Base-by-base conservation (phyloP, 2,797 vertebrate genomes). In the Hippoglossus hippoglossus region DNA sequence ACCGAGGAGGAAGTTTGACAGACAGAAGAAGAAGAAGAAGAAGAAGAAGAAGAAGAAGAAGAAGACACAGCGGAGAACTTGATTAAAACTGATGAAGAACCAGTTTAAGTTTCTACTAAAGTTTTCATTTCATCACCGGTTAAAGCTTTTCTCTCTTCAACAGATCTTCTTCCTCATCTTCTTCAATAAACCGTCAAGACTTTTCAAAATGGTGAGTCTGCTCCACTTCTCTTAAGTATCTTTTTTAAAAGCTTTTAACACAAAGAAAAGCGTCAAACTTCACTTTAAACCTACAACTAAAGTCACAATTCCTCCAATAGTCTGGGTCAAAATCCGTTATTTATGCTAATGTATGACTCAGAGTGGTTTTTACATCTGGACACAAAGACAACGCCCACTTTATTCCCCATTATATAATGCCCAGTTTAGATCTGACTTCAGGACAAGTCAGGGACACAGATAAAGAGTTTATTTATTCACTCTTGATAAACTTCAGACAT, bases 191-290 rank as follows among this genome's bases (percentile, higher is more conserved):
- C 18, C 12, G 7, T 21, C n/a, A 52, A 63, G 16, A 66, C 74
- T 26, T 46, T 21, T 74, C 72, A 86, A 78, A 66, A 93, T 93
- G 92, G 92, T 93, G 77, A 92, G 91, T 91, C 15, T 2, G 7
- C 71, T 72, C 60, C 49, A 31, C 13, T 57, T 28, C 31, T 25
- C 1, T 51, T 1, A 2, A 13, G 11, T 11, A 1, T 16, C 1
- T 19, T 46, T 16, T 13, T 51, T 3, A 19, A 22, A 13, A 66
- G 9, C 28, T 21, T 3, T 22, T 4, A 60, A 19, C 4, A 25
- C 2, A 47, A 50, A 68, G 6, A 28, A 69, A 54, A 9, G 7
- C 2, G 0, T 0, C 10, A 2, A 11, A 16, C 2, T 56, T 39
- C 41, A 18, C 6, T 44, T 44, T 2, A 2, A 2, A 36, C 3